Conservation (phyloP, 2,797 vertebrate species). For the Moxostoma hubbsi region DNA sequence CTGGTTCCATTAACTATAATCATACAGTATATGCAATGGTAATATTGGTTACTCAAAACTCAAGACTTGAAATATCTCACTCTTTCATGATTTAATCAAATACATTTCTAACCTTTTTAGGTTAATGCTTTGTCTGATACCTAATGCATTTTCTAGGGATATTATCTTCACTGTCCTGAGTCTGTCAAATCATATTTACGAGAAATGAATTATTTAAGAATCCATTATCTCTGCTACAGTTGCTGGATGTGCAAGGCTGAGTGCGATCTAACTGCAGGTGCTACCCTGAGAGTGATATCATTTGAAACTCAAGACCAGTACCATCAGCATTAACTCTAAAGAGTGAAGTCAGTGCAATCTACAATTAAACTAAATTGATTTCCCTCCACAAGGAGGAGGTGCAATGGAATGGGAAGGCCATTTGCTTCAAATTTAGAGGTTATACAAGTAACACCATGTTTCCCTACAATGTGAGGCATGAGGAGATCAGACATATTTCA, state of each 20-base stretch:
- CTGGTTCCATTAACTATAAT: constrained; percentile 4
- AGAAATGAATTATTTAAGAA: constrained; percentile 77
- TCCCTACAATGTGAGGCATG: constrained; percentile 7
- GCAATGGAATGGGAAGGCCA: constrained; percentile 67
- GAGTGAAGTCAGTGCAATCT: constrained; percentile 56
- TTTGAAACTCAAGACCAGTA: constrained; percentile 77
- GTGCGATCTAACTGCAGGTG: constrained; percentile 53
- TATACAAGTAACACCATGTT: background rate
- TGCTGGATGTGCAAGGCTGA: constrained; percentile 58
- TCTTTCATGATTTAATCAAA: constrained; percentile 34
- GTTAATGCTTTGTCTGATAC: constrained; percentile 45
- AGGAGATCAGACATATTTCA: background rate
- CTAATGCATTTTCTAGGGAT: constrained; percentile 38
- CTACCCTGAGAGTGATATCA: constrained; percentile 62
- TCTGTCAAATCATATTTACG: constrained; percentile 72
- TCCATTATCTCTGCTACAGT: constrained; percentile 67
- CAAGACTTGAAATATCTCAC: constrained; percentile 14
- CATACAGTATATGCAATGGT: background rate
- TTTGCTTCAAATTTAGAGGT: constrained; percentile 71
- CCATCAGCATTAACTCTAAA: constrained; percentile 67
- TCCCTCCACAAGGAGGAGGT: constrained; percentile 66
- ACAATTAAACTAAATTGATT: constrained; percentile 73
- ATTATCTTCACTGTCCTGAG: constrained; percentile 61
- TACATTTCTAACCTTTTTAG: constrained; percentile 1
- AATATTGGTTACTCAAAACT: constrained; percentile 19